These are phyloP conservation scores for Hypotaenidia okinawae DNA, from an alignment of 2,797 vertebrate genomes.

Conservation along the genomic window DNA sequence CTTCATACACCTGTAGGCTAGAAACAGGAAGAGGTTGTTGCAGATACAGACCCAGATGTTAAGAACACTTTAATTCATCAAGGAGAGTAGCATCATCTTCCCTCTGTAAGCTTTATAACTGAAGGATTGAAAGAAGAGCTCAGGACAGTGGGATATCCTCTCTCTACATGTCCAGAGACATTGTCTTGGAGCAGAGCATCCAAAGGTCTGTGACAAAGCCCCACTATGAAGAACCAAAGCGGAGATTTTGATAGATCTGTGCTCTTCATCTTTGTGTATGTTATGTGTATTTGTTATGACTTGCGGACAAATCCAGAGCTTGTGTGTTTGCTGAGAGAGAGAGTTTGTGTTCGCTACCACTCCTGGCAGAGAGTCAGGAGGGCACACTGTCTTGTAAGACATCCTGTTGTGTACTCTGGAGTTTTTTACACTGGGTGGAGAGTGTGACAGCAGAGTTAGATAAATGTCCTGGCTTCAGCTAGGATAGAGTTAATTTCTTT, in stretches of 20 bases:
- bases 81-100: not conserved
- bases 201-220: not conserved
- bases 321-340: rapidly evolving
- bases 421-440: not conserved
- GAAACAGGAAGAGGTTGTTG: not conserved
- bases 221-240: not conserved
- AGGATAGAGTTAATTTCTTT: too few relatives aligned
- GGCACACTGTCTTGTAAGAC: not conserved
- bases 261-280: not conserved
- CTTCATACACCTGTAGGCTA: not conserved
- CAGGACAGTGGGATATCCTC: not conserved
- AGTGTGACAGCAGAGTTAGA: not conserved
- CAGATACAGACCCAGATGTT: not conserved
- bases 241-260: not conserved
- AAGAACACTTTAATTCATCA: not conserved
- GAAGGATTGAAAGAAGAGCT: not conserved
- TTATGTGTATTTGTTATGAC: not conserved
- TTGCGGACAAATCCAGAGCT: not conserved
- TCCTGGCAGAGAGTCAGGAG: not conserved
- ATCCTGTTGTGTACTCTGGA: not conserved
- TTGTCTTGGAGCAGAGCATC: not conserved
- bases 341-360: rapidly evolving
- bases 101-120: not conserved
- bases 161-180: not conserved
- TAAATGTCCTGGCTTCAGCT: too few relatives aligned